phyloP scores from a whole-genome alignment of 2,888 invertebrate genomes.

The Agrotis exclamationis region DNA sequence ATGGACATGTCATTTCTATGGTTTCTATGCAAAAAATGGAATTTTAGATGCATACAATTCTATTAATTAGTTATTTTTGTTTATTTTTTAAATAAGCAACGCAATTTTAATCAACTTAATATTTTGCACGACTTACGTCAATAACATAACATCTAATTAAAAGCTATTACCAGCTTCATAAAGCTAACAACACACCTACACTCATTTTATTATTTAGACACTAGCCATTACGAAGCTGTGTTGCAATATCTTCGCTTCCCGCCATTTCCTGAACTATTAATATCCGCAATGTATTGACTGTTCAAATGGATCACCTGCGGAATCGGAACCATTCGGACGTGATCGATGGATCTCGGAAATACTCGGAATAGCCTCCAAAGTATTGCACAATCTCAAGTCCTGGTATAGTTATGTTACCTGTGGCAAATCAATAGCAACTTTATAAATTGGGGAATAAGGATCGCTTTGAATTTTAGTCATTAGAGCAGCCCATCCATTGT shows the following conservation, averaged over 20 bases:
- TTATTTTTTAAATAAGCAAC: background rate
- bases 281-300: constrained; percentile 51
- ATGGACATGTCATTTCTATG: background rate
- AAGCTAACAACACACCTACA: background rate
- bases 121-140: too few species aligned
- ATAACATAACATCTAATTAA: too few species aligned
- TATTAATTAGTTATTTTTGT: background rate
- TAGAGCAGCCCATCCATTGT: too few species aligned
- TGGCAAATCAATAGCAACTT: background rate
- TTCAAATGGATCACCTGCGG: constrained; percentile 50
- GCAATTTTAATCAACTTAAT: too few species aligned
- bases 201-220: constrained; percentile 24
- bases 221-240: constrained; percentile 4
- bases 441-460: too few species aligned
- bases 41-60: too few species aligned
- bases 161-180: background rate
- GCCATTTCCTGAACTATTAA: constrained; percentile 45
- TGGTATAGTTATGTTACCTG: background rate
- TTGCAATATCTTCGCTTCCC: constrained; percentile 15
- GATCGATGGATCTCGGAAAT: constrained; percentile 53
- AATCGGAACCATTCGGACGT: constrained; percentile 48
- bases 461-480: too few species aligned
- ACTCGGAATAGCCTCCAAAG: constrained; percentile 35
- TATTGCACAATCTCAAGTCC: constrained; percentile 25
- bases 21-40: background rate